Evolutionary conservation across 2,113 vertebrate species (phyloP).

Genomic region (Podarcis raffonei): DNA sequence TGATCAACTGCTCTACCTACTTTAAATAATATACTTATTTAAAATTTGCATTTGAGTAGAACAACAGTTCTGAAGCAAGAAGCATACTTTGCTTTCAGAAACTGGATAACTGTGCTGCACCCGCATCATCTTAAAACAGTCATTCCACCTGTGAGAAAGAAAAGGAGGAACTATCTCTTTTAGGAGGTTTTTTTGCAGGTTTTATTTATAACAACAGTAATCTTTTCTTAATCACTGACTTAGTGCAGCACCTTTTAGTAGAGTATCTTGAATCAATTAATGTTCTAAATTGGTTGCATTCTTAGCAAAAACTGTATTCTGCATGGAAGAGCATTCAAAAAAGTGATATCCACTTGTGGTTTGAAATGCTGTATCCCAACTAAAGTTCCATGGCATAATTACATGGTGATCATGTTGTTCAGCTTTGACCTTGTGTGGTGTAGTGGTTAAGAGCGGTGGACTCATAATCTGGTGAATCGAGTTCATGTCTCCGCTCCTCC

Average conservation of each 20-base stretch:
- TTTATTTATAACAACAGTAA: neutral
- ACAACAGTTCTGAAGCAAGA: neutral
- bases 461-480: too few relatives aligned
- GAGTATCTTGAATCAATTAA: neutral
- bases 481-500: too few relatives aligned
- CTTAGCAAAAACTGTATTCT: neutral
- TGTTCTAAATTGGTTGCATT: neutral
- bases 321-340: too few relatives aligned
- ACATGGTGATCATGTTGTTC: too few relatives aligned
- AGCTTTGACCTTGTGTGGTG: neutral
- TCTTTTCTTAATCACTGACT: neutral
- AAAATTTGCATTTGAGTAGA: neutral
- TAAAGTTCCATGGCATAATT: neutral
- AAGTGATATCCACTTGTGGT: neutral
- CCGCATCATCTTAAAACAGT: too few relatives aligned
- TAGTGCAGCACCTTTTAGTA: neutral
- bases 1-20: too few relatives aligned
- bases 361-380: neutral
- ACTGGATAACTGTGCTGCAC: neutral
- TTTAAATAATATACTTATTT: too few relatives aligned
- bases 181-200: neutral
- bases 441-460: too few relatives aligned
- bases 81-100: neutral
- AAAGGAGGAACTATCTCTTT: too few relatives aligned
- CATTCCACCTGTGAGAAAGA: too few relatives aligned